Evolutionary conservation across 2,797 vertebrate genomes (phyloP).

Genomic region (Peromyscus melanophrys): DNA sequence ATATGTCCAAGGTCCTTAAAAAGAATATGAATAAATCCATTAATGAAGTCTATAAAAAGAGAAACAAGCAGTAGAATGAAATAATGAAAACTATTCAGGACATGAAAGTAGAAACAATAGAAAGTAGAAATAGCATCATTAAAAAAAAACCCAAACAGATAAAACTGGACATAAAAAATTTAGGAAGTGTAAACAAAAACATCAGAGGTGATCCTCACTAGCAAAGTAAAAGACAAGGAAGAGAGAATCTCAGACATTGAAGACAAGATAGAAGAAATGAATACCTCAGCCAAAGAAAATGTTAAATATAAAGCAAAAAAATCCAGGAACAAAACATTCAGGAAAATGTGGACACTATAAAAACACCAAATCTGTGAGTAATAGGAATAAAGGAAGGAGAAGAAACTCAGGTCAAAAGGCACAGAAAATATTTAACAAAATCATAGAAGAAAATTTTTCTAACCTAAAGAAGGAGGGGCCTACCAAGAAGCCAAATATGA

Average conservation of each 20-base stretch:
- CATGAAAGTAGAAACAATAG: not conserved
- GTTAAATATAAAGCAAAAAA: not conserved
- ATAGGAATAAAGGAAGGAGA: not conserved
- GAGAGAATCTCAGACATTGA: not conserved
- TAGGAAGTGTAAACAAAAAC: not conserved
- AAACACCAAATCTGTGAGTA: not conserved
- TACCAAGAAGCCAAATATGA: not conserved
- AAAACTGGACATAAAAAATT: not conserved
- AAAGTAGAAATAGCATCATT: not conserved
- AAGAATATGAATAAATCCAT: not conserved
- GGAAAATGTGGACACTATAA: not conserved
- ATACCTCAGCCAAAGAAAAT: not conserved
- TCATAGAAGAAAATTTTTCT: not conserved
- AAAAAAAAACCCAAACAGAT: not conserved
- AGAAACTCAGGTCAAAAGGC: not conserved
- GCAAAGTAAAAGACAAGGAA: not conserved
- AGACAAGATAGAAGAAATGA: not conserved
- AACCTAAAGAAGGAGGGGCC: not conserved
- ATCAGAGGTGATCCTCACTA: not conserved
- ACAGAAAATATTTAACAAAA: not conserved
- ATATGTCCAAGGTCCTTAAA: not conserved
- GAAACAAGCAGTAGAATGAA: not conserved
- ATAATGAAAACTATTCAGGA: not conserved
- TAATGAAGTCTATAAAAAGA: not conserved
- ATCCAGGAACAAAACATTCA: not conserved